Evolutionary conservation across 2,888 invertebrate genomes (phyloP), one percentile per base, ranked within the genome.

Genomic region (Hipparchia semele): DNA sequence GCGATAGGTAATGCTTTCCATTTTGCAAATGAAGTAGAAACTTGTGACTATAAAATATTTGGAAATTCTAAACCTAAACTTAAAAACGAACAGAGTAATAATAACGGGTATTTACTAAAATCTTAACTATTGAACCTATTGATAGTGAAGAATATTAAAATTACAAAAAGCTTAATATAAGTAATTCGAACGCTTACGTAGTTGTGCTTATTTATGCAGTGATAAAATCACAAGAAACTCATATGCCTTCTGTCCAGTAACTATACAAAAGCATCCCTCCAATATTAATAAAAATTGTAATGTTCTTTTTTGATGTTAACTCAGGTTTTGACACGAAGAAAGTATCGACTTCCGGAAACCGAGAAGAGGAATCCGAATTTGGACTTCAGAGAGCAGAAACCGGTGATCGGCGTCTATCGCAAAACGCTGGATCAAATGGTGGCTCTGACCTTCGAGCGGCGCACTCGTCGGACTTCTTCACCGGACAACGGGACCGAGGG

Each of bases 401-500:
- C 90, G 96, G 86, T 90, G 96, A 91, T 80, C 87, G 89, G 56
- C 90, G 94, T n/a, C 80, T 90, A n/a, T 80, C 87, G 2, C 90
- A 91, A 77, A 89, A 87, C 45, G 81, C 78, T 66, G 79, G 79
- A 33, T 76, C 84, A 3, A 88, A 87, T 85, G 90, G 83, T 76
- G 84, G 85, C 12, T 95, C 95, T 73, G 96, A 96, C 80, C 95
- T 96, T 73, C 95, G 96, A 79, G 95, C 95, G 61, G 96, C 96
- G 45, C 96, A 96, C 84, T 96, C 96, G 73, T 96, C 96, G 1
- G 96, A 97, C 87, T 97, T 96, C 91, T 97, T 96, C 88, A 96
- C 96, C 73, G 93, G 93, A 1, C 92, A 90, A 77, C 90, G 91
- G 13, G 93, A 94, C 67, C 90, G 91, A 53, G 94, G 92, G 62